phyloP scores from a whole-genome alignment of 2,888 invertebrate species.

The Cynaeus angustus region DNA sequence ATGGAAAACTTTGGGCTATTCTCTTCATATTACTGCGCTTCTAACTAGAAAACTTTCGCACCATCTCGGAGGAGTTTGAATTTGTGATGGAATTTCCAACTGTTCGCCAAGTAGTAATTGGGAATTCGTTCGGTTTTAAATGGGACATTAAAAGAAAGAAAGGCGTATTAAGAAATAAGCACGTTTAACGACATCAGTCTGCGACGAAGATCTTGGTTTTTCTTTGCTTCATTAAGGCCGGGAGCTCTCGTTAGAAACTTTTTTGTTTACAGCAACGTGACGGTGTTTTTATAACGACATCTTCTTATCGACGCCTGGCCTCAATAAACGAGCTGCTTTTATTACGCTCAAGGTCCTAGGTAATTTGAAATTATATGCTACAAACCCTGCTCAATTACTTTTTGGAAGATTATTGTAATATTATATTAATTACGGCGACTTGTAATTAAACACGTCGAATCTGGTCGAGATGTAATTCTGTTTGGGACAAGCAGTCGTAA shows the following conservation, averaged over 20 bases:
- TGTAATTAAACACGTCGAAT: constrained; percentile 66
- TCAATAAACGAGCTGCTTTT: constrained; percentile 53
- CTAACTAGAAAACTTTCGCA: constrained; percentile 45
- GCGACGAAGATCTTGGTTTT: not conserved
- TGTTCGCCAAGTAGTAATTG: constrained; percentile 1
- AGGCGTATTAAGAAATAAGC: too few relatives aligned
- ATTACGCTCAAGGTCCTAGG: too few relatives aligned
- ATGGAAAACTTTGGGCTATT: constrained; percentile 46
- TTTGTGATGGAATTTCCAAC: constrained; percentile 25
- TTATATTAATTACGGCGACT: constrained; percentile 64
- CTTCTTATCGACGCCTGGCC: constrained; percentile 55
- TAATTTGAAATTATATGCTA: too few relatives aligned
- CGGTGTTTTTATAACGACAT: constrained; percentile 55
- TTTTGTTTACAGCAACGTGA: constrained; percentile 56
- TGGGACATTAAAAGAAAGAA: not conserved
- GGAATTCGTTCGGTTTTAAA: not conserved
- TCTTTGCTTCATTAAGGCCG: constrained; percentile 7
- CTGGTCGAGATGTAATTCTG: constrained; percentile 68
- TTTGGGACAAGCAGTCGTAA: constrained; percentile 53
- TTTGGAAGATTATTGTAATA: too few relatives aligned
- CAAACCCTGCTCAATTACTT: too few relatives aligned
- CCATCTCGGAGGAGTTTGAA: constrained; percentile 35
- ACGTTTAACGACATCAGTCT: too few relatives aligned
- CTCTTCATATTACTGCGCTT: constrained; percentile 43
- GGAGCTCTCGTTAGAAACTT: constrained; percentile 38